Base-by-base conservation (phyloP, 1,140 invertebrate species). In the Bicyclus anynana region DNA sequence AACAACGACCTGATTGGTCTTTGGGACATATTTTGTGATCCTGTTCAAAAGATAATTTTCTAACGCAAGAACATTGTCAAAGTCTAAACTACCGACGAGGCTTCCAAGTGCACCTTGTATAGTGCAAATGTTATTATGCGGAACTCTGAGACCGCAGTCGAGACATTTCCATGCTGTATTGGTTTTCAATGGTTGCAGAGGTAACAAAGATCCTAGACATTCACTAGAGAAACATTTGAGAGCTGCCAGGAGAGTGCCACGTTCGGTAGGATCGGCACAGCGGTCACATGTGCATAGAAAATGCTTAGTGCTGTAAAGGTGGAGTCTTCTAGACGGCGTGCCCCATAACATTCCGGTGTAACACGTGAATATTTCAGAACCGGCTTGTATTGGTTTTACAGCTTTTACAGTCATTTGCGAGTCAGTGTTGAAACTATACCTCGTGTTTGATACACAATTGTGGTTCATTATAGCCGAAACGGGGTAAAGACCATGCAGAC, bases 311-410 rank as follows among this genome's bases (percentile, higher is more conserved):
- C 90, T 89, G 48, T 82, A 87, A 3, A 96, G 87, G 72, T 94
- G 92, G 14, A 91, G 84, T 37, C 93, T 86, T 50, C 95, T 83
- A 1, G 92, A 89, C 0, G 89, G 78, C 1, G 93, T 96, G 6
- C 93, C 93, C 94, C 94, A 95, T 4, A 96, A 77, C 12, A 94
- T 61, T 47, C 93, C 91, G 0, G 93, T 91, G 62, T 96, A 96
- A 20, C 92, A 92, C 53, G 93, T 93, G 29, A 92, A 93, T 37
- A 96, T 91, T 80, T 95, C 94, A 7, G 91, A 80, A 7, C 93
- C 94, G 40, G 89, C 78, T 13, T 76, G 64, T 46, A 96, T 95
- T 4, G 90, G 82, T 42, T 90, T 86, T 0, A 91, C 89, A 4
- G 94, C 92, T 64, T 88, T 91, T 0, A 94, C 91, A 12, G 90